phyloP scores from a whole-genome alignment of 2,113 vertebrate species.

The Petromus typicus region DNA sequence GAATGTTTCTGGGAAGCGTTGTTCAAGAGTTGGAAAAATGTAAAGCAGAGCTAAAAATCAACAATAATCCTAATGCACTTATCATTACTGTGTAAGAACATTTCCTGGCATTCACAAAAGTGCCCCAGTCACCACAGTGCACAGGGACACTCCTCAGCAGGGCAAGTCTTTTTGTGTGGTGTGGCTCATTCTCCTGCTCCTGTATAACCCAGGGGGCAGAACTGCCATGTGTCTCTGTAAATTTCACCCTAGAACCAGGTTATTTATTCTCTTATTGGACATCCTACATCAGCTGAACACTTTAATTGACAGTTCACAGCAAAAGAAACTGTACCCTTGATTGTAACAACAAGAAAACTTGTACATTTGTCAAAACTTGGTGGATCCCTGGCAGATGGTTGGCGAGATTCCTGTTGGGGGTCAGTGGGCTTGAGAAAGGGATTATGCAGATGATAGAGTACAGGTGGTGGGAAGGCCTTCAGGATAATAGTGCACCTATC shows the following conservation, averaged over 20 bases:
- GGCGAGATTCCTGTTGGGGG: not conserved
- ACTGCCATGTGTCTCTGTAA: not conserved
- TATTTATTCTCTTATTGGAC: not conserved
- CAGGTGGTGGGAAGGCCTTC: not conserved
- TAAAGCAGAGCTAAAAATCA: not conserved
- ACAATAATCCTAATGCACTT: not conserved
- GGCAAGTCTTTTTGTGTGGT: not conserved
- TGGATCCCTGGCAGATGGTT: not conserved
- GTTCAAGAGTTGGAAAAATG: not conserved
- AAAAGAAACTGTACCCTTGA: not conserved
- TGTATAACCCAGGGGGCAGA: not conserved
- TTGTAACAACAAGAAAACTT: not conserved
- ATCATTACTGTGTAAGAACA: not conserved
- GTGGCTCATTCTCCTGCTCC: not conserved
- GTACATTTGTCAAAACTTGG: not conserved
- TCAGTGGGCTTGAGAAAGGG: not conserved
- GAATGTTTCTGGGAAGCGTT: not conserved
- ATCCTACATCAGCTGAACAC: not conserved
- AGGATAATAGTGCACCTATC: not conserved
- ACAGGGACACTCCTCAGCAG: not conserved
- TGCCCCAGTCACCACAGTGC: not conserved
- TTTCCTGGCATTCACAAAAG: not conserved
- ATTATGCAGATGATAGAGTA: not conserved
- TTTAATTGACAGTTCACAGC: not conserved
- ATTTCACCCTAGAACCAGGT: not conserved